Conservation (phyloP, 1,140 invertebrate genomes). For the Nasonia giraulti region DNA sequence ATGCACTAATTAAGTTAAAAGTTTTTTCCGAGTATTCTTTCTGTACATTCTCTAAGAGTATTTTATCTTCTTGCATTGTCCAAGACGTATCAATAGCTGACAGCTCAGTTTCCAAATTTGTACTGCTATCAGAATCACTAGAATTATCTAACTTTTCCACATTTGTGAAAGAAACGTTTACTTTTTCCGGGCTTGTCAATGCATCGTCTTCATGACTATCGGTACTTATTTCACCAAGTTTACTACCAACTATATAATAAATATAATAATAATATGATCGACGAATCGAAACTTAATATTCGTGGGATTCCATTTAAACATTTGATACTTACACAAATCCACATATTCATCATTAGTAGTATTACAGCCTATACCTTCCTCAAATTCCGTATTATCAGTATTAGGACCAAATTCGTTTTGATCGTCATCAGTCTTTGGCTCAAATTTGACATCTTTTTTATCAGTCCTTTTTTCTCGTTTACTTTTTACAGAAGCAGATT, state of each 20-base stretch:
- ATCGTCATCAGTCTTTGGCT: constrained; percentile 54
- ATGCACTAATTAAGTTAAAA: constrained; percentile 63
- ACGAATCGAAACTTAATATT: no score
- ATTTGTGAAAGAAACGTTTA: constrained; percentile 32
- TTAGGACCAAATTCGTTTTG: constrained; percentile 51
- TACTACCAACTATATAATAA: constrained; percentile 30
- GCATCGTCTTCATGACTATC: constrained; percentile 48
- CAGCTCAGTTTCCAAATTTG: constrained; percentile 50
- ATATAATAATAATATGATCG: background rate
- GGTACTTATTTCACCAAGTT: constrained; percentile 42
- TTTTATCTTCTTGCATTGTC: constrained; percentile 70
- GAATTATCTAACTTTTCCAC: constrained; percentile 58
- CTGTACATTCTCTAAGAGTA: constrained; percentile 68
- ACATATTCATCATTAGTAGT: constrained; percentile 47
- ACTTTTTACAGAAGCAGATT: constrained; percentile 58
- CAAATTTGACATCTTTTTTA: constrained; percentile 59
- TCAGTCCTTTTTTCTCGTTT: constrained; percentile 65
- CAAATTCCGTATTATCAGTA: constrained; percentile 48
- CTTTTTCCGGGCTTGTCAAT: constrained; percentile 36
- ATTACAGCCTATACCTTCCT: constrained; percentile 36
- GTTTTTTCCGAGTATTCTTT: constrained; percentile 69
- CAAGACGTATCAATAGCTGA: constrained; percentile 59
- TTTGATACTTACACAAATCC: constrained; percentile 55
- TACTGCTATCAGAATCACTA: constrained; percentile 54
- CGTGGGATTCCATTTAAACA: constrained; percentile 23